Evolutionary conservation across 2,113 vertebrate species (phyloP), one percentile per base, ranked within the genome.

Genomic region (Oncorhynchus clarkii): DNA sequence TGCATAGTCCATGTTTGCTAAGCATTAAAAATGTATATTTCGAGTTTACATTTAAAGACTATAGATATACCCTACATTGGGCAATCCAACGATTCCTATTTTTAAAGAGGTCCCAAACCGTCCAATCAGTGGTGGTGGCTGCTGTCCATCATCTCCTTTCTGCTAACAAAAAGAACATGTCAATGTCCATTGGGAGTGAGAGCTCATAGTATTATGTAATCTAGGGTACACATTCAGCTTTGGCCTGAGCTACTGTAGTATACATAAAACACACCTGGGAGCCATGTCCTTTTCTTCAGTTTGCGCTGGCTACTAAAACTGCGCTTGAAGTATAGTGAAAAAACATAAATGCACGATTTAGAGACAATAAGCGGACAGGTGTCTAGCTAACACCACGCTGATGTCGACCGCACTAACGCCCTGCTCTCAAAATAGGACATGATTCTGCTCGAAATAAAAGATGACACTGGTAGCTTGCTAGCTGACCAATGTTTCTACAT

Each of bases 101-200:
- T 98, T 99, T 90, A 98, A 82, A 0, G 95, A 96, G 65, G 96
- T 98, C 88, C 97, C 96, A 86, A 99, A 99, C 88, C 96, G 94
- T 89, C 97, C 96, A 90, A 99, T 98, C 81, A 97, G 95, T 22
- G 96, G 95, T 48, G 92, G 92, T 20, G 93, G 88, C 57, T 97
- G 96, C 76, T 93, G 87, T 82, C 89, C 94, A 83, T 96, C 80
- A 29, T 73, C 94, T 93, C 88, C 94, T 83, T 98, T 97, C 93
- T 91, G 84, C 90, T 88, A 92, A 92, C 77, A 77, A 86, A 85
- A 73, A 88, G 74, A 89, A 74, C n/a, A 80, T 76, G 78, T 67
- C 80, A 65, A 88, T 31, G 72, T 78, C 79, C 45, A 66, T 51
- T 71, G 79, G 11, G 39, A 87, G 31, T 73, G 45, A 11, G 5